Evolutionary conservation across 2,797 vertebrate species (phyloP).

Genomic region (Bradypodion pumilum): DNA sequence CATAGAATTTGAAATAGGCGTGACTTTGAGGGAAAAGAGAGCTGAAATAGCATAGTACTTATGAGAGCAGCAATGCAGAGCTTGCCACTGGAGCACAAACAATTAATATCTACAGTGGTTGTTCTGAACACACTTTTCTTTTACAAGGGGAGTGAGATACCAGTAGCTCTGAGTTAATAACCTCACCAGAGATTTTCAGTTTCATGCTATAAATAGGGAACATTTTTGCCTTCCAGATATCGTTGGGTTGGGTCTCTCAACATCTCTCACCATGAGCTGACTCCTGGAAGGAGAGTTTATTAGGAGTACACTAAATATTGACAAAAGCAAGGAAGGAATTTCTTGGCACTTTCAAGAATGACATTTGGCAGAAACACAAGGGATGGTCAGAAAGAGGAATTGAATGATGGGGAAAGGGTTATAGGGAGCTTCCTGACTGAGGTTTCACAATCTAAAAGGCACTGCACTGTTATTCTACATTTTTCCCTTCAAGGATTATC

Average conservation of each 20-base stretch:
- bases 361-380: too few species aligned
- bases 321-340: neutral
- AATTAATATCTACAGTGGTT: neutral
- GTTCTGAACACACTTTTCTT: neutral
- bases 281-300: neutral
- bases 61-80: slow-evolving; percentile 31
- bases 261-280: neutral
- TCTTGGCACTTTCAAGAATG: neutral
- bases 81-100: neutral
- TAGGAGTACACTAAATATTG: neutral
- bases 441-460: too few species aligned
- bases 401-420: neutral
- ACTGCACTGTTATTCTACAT: too few species aligned
- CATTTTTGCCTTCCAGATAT: neutral
- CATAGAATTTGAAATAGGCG: slow-evolving; percentile 58
- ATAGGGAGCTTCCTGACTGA: too few species aligned
- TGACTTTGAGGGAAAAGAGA: slow-evolving; percentile 32
- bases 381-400: neutral
- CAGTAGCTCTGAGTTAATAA: neutral
- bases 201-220: neutral
- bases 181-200: neutral
- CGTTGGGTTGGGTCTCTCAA: neutral
- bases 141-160: neutral
- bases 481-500: too few species aligned
- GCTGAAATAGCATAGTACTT: slow-evolving; percentile 31